Evolutionary conservation across 2,113 vertebrate genomes (phyloP), one percentile per base, ranked within the genome.

Genomic region (Parus major): DNA sequence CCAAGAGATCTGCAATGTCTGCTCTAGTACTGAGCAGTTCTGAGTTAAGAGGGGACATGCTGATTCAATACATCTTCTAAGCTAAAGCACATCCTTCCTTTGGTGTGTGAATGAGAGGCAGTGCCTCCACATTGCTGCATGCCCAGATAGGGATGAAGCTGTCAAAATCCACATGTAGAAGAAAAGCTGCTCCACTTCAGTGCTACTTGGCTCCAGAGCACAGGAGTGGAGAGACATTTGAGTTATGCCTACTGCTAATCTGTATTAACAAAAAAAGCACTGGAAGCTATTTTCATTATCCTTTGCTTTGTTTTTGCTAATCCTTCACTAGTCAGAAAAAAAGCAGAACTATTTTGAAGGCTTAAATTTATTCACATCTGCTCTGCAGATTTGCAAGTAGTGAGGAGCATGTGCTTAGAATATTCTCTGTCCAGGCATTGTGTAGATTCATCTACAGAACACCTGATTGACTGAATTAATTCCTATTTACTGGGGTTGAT

Each of bases 291-390:
- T 90, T 81, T 39, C 60, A 60, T 78, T 73, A 94, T 88, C 27
- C 39, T 90, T 79, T 82, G 31, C 46, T 94, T 92, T 64, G 14
- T 78, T 90, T 94, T 72, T 73, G 20, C 23, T 87, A 95, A 91
- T 91, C 78, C 76, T 66, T 81, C 6, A 1, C 39, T 80, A 66
- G 55, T 50, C 24, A 87, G 68, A 33, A 82, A 52, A 84, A 92
- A 47, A 24, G 4, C n/a, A 56, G 15, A 18, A 36, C 19, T 66
- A 77, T 60, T 90, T 77, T 82, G 19, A 69, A 86, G 31, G 42
- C 44, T 86, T 88, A 83, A 56, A 50, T 73, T 90, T 72, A 61
- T 90, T 91, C 0, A 0, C 72, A 33, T 94, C 53, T 47, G 21
- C 59, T 59, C 55, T 63, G 25, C 42, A 93, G 31, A 70, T 63